Evolutionary conservation across 1,140 invertebrate species (phyloP).

Genomic region (Diorhabda elongata): DNA sequence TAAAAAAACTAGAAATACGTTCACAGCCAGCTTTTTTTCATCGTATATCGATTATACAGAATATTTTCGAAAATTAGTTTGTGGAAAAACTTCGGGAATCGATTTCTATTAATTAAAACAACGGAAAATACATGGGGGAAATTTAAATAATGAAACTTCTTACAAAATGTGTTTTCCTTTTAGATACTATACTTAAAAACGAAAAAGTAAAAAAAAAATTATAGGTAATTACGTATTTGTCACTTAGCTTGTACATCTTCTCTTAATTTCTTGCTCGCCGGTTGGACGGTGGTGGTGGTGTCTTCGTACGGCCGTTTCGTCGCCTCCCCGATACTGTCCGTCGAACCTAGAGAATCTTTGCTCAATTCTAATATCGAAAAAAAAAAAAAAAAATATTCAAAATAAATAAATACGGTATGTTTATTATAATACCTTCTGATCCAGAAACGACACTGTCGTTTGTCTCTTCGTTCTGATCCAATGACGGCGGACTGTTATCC

Average conservation of each 20-base stretch:
- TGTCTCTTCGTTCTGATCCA: constrained; percentile 43
- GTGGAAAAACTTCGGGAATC: no score
- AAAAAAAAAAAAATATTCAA: constrained; percentile 24
- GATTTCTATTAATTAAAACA: neutral
- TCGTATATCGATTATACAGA: no score
- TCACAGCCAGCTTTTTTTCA: no score
- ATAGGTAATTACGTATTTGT: constrained; percentile 36
- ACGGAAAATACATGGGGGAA: constrained; percentile 7
- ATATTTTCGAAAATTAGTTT: no score
- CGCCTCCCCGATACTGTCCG: constrained; percentile 23
- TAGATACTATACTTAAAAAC: constrained; percentile 24
- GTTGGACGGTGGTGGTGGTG: constrained; percentile 39
- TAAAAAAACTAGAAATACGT: no score
- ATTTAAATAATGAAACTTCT: constrained; percentile 17
- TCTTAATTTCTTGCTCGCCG: constrained; percentile 45
- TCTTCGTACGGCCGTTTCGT: constrained; percentile 42
- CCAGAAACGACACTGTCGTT: constrained; percentile 43
- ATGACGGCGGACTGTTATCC: constrained; percentile 61
- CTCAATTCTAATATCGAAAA: constrained; percentile 35
- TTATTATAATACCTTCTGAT: constrained; percentile 18
- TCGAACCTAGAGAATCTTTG: constrained; percentile 38
- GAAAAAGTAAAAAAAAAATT: constrained; percentile 21
- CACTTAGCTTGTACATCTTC: constrained; percentile 46
- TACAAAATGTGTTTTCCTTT: constrained; percentile 10
- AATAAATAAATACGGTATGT: constrained; percentile 8